These are phyloP conservation scores for Myiozetetes cayanensis DNA, from an alignment of 2,113 vertebrate genomes.

Conservation along the genomic window DNA sequence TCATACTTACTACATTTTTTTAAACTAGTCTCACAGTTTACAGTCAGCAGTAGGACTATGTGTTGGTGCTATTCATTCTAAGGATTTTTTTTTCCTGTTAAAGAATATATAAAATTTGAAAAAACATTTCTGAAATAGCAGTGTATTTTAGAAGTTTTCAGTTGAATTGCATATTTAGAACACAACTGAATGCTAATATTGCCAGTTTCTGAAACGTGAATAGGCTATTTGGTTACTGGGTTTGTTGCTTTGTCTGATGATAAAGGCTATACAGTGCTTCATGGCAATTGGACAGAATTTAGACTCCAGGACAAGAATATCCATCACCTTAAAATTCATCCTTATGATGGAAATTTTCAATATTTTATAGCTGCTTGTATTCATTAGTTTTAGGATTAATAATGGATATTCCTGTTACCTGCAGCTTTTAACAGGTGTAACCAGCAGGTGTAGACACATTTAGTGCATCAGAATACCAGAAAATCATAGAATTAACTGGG, in stretches of 20 bases:
- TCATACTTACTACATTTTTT: neutral
- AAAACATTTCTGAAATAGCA: neutral
- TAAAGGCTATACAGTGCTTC: neutral
- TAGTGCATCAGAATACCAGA: neutral
- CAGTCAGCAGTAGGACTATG: neutral
- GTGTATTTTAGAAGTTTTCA: neutral
- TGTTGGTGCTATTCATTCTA: neutral
- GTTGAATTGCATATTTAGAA: neutral
- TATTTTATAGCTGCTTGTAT: neutral
- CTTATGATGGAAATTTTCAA: neutral
- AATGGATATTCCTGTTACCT: neutral
- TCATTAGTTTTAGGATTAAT: neutral
- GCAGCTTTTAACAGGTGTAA: neutral
- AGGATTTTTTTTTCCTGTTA: neutral
- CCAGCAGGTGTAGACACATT: neutral
- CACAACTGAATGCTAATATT: neutral
- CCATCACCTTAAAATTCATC: neutral
- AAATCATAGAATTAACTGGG: neutral
- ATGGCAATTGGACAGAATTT: neutral
- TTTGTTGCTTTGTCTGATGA: neutral
- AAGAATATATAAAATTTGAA: neutral
- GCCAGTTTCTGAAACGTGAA: neutral
- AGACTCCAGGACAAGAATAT: neutral
- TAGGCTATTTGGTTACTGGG: neutral
- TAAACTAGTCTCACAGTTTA: neutral